Conservation (phyloP, 2,797 vertebrate species). For the Apogon talboti region DNA sequence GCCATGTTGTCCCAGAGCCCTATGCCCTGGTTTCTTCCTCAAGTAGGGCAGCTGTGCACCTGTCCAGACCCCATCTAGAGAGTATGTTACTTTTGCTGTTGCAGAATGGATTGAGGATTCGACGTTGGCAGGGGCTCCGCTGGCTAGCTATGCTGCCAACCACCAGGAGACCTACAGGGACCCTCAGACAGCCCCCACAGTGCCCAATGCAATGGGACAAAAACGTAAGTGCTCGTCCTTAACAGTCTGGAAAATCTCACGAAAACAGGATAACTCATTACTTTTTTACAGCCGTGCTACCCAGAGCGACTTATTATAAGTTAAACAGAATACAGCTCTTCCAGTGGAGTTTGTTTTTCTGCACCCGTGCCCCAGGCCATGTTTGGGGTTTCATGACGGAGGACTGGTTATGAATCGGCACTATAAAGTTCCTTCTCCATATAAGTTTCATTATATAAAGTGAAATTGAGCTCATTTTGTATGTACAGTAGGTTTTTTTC, state of each 20-base stretch:
- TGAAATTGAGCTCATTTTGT: constrained; percentile 7
- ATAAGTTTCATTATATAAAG: constrained; percentile 12
- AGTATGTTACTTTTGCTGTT: constrained; percentile 75
- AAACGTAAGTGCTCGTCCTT: constrained; percentile 78
- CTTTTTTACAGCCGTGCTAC: constrained; percentile 29
- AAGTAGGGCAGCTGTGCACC: constrained; percentile 42
- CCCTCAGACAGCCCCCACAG: constrained; percentile 78
- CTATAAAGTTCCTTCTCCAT: constrained; percentile 29
- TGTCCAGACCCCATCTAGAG: constrained; percentile 63
- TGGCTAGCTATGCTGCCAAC: constrained; percentile 90
- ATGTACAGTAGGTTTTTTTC: constrained; percentile 1
- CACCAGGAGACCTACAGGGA: constrained; percentile 94
- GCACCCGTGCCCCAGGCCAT: constrained; percentile 30
- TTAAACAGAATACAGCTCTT: constrained; percentile 36
- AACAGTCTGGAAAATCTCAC: background rate
- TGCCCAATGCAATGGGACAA: constrained; percentile 79
- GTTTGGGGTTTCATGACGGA: constrained; percentile 47
- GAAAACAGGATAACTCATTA: constrained; percentile 14
- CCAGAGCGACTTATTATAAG: constrained; percentile 54
- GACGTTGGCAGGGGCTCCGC: constrained; percentile 87
- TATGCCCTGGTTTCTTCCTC: constrained; percentile 17
- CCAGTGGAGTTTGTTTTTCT: constrained; percentile 42
- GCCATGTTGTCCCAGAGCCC: constrained; percentile 6
- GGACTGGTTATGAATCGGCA: constrained; percentile 33
- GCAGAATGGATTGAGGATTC: constrained; percentile 97